phyloP scores from a whole-genome alignment of 2,113 vertebrate species.

The Phaetusa simplex region DNA sequence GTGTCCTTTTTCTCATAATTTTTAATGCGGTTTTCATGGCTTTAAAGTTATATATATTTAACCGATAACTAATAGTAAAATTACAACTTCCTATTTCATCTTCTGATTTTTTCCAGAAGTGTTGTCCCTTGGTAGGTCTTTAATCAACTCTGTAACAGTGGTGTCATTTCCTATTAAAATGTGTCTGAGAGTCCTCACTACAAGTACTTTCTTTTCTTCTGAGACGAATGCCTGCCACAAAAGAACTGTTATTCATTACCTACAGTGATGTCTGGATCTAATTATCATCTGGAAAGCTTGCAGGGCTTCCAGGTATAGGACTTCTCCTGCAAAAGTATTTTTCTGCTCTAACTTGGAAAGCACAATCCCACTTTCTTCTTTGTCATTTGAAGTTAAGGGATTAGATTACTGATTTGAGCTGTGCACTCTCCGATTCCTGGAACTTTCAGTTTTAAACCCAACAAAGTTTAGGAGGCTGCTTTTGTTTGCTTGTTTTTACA shows the following conservation, averaged over 20 bases:
- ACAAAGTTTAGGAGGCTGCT: neutral
- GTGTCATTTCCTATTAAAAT: constrained; percentile 65
- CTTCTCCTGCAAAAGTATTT: neutral
- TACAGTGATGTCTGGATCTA: constrained; percentile 10
- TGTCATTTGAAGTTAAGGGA: neutral
- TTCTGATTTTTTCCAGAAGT: constrained; percentile 24
- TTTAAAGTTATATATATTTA: neutral
- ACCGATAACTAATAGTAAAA: constrained; percentile 45
- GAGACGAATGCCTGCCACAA: constrained; percentile 4
- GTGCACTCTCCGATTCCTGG: neutral
- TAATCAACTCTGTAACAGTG: constrained; percentile 12
- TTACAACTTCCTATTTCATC: neutral
- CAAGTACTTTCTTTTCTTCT: constrained; percentile 5
- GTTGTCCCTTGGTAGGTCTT: constrained; percentile 27
- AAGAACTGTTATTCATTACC: constrained; percentile 47
- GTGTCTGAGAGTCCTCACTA: neutral
- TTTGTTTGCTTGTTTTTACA: neutral
- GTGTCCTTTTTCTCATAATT: neutral
- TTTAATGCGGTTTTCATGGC: neutral
- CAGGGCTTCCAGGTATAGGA: neutral
- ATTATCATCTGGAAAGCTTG: constrained; percentile 49
- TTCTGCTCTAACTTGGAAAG: neutral
- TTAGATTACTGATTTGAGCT: neutral
- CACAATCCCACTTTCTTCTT: neutral
- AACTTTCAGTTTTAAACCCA: neutral